phyloP scores from a whole-genome alignment of 2,797 vertebrate genomes.

The Rhodeus uyekii region DNA sequence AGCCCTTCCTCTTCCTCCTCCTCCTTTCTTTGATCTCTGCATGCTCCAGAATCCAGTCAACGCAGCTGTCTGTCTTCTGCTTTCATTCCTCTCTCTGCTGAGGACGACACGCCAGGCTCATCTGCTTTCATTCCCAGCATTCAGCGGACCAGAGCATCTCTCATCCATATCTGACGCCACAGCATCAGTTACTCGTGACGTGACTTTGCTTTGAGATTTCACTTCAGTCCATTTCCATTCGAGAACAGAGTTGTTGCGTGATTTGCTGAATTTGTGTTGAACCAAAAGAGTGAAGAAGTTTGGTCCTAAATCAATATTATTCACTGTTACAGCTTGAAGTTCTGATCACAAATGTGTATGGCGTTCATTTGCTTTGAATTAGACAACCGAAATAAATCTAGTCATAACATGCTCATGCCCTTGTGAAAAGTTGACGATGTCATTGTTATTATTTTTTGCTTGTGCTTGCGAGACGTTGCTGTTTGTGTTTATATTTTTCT shows the following conservation, averaged over 20 bases:
- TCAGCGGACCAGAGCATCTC: constrained; percentile 15
- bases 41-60: constrained; percentile 41
- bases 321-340: constrained; percentile 61
- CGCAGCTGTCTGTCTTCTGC: constrained; percentile 30
- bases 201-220: constrained; percentile 36
- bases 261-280: constrained; percentile 63
- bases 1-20: constrained; percentile 46
- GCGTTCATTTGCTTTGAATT: constrained; percentile 58
- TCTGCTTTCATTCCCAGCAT: constrained; percentile 21
- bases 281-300: constrained; percentile 54
- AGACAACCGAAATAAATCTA: constrained; percentile 52
- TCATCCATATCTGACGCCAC: constrained; percentile 1
- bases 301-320: constrained; percentile 31
- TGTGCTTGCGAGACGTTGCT: constrained; percentile 66
- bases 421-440: constrained; percentile 52
- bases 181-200: constrained; percentile 6
- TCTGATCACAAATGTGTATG: constrained; percentile 56
- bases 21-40: constrained; percentile 51
- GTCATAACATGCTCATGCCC: constrained; percentile 57
- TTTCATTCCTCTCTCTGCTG: constrained; percentile 44
- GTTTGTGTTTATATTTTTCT: constrained; percentile 73
- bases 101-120: neutral
- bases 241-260: constrained; percentile 37
- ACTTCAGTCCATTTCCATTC: constrained; percentile 20
- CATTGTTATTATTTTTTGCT: constrained; percentile 49